Evolutionary conservation across 2,888 invertebrate genomes (phyloP), one percentile per base, ranked within the genome.

Genomic region (Morinoia aosen): DNA sequence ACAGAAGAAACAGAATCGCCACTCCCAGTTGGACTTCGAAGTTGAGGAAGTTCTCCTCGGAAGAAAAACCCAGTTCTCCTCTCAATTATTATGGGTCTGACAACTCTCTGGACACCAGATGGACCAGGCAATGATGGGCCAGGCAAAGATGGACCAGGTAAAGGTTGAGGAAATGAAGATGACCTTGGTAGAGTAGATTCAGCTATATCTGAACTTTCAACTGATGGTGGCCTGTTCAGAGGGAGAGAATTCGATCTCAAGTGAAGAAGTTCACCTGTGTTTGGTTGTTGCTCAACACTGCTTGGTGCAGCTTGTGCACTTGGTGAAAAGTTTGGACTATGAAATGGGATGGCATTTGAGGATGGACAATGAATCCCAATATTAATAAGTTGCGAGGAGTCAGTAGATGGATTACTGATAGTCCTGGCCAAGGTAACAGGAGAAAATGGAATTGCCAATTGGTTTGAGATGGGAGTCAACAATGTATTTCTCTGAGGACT

Each of bases 221-320:
- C 39, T 4, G 90, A 5, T 40, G 90, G 8, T 76, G 2, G 33
- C 11, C 33, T 90, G 93, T 7, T 58, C 19, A 57, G 57, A 25
- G 93, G 93, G 33, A 93, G 48, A 10, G 93, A 93, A 33, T 93
- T 56, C 1, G 93, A 93, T 25, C 93, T 58, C 93, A 93, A 14
- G 56, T 93, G 76, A 33, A 33, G 25, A 33, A 76, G 3, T 76
- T 76, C 76, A 33, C 76, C 33, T 76, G 33, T 8, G 25, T 25
- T 33, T 76, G 76, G 33, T 10, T 76, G 76, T 76, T 76, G 76
- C 76, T 33, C 76, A 25, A 76, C 76, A 76, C 25, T 76, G 19
- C 25, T 76, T 76, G 76, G 33, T 19, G 25, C 25, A 76, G 76
- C 25, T 19, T 33, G 76, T 76, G 33, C 76, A 25, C 16, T 25